phyloP scores from a whole-genome alignment of 2,797 vertebrate genomes.

The Sebastes elongatus region DNA sequence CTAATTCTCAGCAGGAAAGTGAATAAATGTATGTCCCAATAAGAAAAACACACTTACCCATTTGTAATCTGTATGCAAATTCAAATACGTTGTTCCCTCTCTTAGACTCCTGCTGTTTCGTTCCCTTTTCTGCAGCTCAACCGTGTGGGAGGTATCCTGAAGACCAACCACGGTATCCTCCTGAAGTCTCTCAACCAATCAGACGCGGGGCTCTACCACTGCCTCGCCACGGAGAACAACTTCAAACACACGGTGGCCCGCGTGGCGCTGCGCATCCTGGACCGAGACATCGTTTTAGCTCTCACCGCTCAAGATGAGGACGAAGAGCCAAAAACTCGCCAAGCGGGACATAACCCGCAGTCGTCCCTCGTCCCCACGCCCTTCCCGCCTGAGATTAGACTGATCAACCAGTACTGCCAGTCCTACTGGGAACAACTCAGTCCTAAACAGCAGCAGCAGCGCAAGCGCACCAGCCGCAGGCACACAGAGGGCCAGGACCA shows the following conservation, averaged over 20 bases:
- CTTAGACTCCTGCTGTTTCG: not conserved
- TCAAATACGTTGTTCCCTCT: not conserved
- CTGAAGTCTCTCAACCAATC: slow-evolving; percentile 83
- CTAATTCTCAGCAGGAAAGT: not conserved
- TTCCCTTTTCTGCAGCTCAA: slow-evolving; percentile 70
- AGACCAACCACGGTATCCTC: slow-evolving; percentile 84
- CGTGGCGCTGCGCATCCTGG: slow-evolving; percentile 82
- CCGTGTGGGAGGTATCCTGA: slow-evolving; percentile 77
- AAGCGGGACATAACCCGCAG: slow-evolving; percentile 31
- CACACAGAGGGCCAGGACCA: slow-evolving; percentile 79
- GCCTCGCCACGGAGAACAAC: slow-evolving; percentile 86
- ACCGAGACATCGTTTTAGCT: slow-evolving; percentile 84
- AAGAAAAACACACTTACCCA: not conserved
- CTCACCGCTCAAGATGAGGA: slow-evolving; percentile 81
- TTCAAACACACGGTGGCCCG: slow-evolving; percentile 86
- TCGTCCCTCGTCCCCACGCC: slow-evolving; percentile 50
- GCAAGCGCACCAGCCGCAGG: slow-evolving; percentile 79
- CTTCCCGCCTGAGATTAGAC: slow-evolving; percentile 81
- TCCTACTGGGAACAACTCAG: slow-evolving; percentile 84
- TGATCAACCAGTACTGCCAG: slow-evolving; percentile 87
- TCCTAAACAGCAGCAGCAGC: slow-evolving; percentile 73
- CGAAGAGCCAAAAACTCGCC: slow-evolving; percentile 53
- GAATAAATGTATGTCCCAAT: not conserved
- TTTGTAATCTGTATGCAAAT: not conserved
- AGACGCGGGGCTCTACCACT: slow-evolving; percentile 85